These are phyloP conservation scores for Darevskia mixta DNA, from an alignment of 2,797 vertebrate species.

Conservation along the genomic window DNA sequence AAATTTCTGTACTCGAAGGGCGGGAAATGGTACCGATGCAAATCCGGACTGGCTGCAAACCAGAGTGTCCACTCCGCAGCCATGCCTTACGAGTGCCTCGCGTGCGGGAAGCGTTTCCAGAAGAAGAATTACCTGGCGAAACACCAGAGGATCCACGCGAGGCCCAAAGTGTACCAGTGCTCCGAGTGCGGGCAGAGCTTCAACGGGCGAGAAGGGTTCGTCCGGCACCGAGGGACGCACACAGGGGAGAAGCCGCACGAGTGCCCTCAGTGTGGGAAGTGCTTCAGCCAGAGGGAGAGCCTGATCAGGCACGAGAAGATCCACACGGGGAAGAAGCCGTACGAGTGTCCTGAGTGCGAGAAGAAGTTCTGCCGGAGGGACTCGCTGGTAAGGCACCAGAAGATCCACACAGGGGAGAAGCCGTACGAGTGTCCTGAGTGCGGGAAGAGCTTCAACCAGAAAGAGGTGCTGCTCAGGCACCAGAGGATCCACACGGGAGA, in stretches of 20 bases:
- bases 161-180: slow-evolving; percentile 37
- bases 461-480: slow-evolving; percentile 25
- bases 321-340: slow-evolving; percentile 40
- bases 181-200: slow-evolving; percentile 45
- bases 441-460: slow-evolving; percentile 36
- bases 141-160: slow-evolving; percentile 9
- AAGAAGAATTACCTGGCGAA: slow-evolving; percentile 23
- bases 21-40: slow-evolving; percentile 7
- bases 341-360: not conserved
- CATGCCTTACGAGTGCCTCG: not conserved
- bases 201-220: slow-evolving; percentile 7
- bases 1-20: slow-evolving; percentile 5
- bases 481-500: slow-evolving; percentile 36
- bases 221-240: slow-evolving; percentile 8
- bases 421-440: slow-evolving; percentile 24
- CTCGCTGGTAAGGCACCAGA: slow-evolving; percentile 29
- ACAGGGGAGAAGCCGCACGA: not conserved
- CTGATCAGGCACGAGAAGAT: slow-evolving; percentile 33
- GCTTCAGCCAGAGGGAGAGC: slow-evolving; percentile 30
- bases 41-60: not conserved
- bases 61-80: not conserved
- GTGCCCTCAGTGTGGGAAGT: slow-evolving; percentile 21
- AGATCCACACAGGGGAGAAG: slow-evolving; percentile 34
- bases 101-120: slow-evolving; percentile 30
- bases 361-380: slow-evolving; percentile 30